Percentiles rank a stretch among this genome's conserved stretches.
These are phyloP conservation scores for Drosophila kambysellisi DNA, from an alignment of 2,888 invertebrate genomes.

Conservation along the genomic window DNA sequence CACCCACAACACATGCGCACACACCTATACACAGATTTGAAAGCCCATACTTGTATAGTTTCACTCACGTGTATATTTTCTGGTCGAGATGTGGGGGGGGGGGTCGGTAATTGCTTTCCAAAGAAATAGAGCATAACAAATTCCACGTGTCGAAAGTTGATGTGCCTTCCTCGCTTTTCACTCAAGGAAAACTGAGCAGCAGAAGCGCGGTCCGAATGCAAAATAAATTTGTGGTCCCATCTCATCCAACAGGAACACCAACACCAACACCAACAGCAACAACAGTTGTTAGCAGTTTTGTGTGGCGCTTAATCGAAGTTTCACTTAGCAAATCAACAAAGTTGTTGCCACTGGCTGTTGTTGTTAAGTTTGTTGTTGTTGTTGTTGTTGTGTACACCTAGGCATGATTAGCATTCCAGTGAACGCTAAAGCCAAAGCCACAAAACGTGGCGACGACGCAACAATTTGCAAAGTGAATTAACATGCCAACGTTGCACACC, in stretches of 20 bases:
- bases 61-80: constrained; percentile 2
- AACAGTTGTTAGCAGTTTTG: constrained; percentile 47
- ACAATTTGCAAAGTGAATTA: constrained; percentile 79
- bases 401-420: constrained; percentile 70
- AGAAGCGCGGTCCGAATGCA: constrained; percentile 36
- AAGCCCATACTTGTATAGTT: not conserved
- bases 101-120: constrained; percentile 76
- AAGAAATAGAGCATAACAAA: constrained; percentile 78
- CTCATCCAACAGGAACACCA: constrained; percentile 10
- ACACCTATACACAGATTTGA: constrained; percentile 15
- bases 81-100: constrained; percentile 58
- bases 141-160: constrained; percentile 73
- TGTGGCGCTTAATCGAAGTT: constrained; percentile 72
- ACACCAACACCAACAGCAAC: not conserved
- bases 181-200: not conserved
- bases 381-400: constrained; percentile 53
- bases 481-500: constrained; percentile 63
- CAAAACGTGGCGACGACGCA: constrained; percentile 53
- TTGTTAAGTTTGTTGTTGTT: constrained; percentile 15
- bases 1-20: not conserved
- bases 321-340: constrained; percentile 79
- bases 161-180: constrained; percentile 43
- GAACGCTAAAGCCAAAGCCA: constrained; percentile 41
- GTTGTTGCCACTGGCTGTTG: constrained; percentile 50
- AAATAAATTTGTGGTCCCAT: constrained; percentile 43